These are phyloP conservation scores for Cylindroiulus punctatus DNA, from an alignment of 2,888 invertebrate genomes.

Conservation along the genomic window DNA sequence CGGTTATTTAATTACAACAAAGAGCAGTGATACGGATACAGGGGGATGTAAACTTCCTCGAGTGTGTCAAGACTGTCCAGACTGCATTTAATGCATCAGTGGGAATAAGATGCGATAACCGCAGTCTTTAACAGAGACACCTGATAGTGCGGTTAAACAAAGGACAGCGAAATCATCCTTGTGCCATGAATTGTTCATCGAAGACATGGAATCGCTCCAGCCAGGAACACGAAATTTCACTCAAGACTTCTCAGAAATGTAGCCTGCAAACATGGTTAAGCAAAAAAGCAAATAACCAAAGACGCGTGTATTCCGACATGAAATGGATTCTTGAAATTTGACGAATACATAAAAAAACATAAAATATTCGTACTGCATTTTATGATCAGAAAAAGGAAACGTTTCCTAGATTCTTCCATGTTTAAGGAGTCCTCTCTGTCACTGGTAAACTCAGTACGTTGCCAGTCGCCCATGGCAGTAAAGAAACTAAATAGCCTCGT, in stretches of 20 bases:
- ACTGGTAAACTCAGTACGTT: neutral
- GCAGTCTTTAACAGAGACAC: neutral
- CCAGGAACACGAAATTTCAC: neutral
- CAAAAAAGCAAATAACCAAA: neutral
- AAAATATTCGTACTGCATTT: neutral
- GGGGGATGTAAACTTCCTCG: neutral
- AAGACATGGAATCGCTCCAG: neutral
- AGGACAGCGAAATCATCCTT: neutral
- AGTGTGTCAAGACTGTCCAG: neutral
- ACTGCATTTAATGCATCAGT: neutral
- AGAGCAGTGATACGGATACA: slow-evolving; percentile 24
- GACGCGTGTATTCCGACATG: neutral
- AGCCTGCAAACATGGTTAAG: neutral
- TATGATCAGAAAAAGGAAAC: neutral
- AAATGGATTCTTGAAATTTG: neutral
- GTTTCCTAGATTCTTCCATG: neutral
- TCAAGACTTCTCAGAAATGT: neutral
- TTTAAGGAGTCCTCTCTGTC: neutral
- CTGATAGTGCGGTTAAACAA: slow-evolving; percentile 1
- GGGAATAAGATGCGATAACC: neutral
- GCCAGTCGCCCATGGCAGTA: neutral
- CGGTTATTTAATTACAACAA: slow-evolving; percentile 4
- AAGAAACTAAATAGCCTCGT: neutral
- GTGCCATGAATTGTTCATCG: neutral
- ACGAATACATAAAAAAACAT: neutral